Percentiles rank a stretch among this genome's conserved stretches.
Conservation (phyloP, 2,113 vertebrate species). For the Melospiza georgiana region DNA sequence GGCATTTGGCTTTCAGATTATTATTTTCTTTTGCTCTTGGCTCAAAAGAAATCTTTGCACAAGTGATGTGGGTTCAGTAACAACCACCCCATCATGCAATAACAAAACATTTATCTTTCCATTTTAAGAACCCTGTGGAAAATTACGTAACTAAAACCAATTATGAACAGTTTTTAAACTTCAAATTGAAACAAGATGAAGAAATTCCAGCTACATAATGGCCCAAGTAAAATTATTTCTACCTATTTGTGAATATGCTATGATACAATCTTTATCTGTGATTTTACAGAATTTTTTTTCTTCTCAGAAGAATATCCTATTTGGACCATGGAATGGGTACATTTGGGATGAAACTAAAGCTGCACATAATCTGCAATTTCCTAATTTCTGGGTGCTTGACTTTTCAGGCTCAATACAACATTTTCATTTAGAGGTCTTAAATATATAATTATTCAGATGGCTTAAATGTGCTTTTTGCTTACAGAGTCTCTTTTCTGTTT, state of each 20-base stretch:
- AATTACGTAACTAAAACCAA: not conserved
- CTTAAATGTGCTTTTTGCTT: constrained; percentile 51
- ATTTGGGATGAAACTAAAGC: not conserved
- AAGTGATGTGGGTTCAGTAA: not conserved
- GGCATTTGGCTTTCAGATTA: not conserved
- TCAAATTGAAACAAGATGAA: not conserved
- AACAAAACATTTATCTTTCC: not conserved
- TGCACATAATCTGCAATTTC: not conserved
- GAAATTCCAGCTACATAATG: not conserved
- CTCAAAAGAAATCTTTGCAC: not conserved
- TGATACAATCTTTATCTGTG: not conserved
- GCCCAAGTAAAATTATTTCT: not conserved
- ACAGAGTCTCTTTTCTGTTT: constrained; percentile 58
- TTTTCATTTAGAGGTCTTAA: constrained; percentile 13
- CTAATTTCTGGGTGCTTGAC: constrained; percentile 1
- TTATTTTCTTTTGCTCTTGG: not conserved
- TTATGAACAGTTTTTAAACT: not conserved
- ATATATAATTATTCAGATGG: constrained; percentile 42
- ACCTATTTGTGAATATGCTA: not conserved
- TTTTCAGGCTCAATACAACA: not conserved
- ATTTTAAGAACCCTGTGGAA: not conserved
- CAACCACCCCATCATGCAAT: not conserved
- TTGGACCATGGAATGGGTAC: not conserved
- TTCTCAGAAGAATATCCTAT: not conserved
- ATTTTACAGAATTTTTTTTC: not conserved